phyloP scores from a whole-genome alignment of 1,140 invertebrate species.

The Cryptotermes secundus region DNA sequence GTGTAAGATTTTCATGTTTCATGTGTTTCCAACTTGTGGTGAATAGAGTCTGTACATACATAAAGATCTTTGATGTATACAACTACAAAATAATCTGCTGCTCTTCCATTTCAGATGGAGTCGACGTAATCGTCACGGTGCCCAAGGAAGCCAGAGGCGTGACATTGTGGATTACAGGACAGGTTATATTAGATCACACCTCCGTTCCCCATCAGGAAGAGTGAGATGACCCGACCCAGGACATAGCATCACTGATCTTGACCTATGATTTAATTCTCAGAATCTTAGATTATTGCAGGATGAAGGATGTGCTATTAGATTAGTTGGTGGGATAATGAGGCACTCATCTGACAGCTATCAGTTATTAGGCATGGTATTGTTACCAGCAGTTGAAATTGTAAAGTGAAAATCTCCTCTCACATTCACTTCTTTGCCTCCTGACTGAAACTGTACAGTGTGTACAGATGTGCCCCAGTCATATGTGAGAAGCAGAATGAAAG shows the following conservation, averaged over 20 bases:
- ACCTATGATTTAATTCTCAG: conserved; percentile 13
- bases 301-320: not conserved
- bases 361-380: not conserved
- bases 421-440: not conserved
- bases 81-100: not conserved
- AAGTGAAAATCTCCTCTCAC: not conserved
- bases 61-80: too few relatives aligned
- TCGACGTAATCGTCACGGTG: conserved; percentile 62
- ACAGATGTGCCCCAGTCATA: too few relatives aligned
- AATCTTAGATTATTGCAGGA: not conserved
- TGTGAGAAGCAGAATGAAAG: too few relatives aligned
- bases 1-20: too few relatives aligned
- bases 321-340: not conserved
- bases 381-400: not conserved
- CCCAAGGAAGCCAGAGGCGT: conserved; percentile 57
- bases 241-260: conserved; percentile 3
- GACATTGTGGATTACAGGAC: conserved; percentile 80
- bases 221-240: conserved; percentile 66
- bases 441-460: too few relatives aligned
- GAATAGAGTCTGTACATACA: too few relatives aligned
- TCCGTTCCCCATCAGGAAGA: conserved; percentile 82
- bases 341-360: not conserved
- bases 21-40: too few relatives aligned
- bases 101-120: conserved; percentile 57
- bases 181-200: conserved; percentile 85